Evolutionary conservation across 2,888 invertebrate genomes (phyloP).

Genomic region (Pycnomerus fuliginosus): DNA sequence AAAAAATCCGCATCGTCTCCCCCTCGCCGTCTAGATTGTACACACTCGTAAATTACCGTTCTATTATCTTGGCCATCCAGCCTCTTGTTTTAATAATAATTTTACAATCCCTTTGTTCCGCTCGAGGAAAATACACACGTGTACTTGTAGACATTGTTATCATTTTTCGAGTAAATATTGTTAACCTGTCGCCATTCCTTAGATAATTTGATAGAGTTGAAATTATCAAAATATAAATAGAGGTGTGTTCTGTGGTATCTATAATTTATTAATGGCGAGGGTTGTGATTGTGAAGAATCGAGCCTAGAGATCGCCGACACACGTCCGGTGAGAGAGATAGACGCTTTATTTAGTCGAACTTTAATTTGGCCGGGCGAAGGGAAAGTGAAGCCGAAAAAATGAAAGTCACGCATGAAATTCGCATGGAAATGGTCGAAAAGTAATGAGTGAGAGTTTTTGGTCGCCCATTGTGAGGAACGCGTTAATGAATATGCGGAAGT

Average conservation of each 20-base stretch:
- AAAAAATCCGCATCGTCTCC: no score
- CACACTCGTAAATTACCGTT: no score
- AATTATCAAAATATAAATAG: constrained; percentile 22
- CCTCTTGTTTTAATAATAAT: no score
- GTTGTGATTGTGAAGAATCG: constrained; percentile 3
- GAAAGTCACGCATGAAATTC: constrained; percentile 31
- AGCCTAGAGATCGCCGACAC: constrained; percentile 1
- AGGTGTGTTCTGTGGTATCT: constrained; percentile 19
- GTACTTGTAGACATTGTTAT: no score
- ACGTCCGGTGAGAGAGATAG: no score
- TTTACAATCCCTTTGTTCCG: no score
- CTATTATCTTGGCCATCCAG: no score
- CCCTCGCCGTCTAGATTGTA: no score
- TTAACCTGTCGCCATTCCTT: constrained; percentile 28
- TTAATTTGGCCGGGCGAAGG: constrained; percentile 10
- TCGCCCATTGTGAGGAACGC: neutral
- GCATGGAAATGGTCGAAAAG: constrained; percentile 23
- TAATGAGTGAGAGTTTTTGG: constrained; percentile 25
- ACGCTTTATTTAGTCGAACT: no score
- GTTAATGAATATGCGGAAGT: constrained; percentile 8
- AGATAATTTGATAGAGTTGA: constrained; percentile 17
- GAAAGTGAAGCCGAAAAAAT: constrained; percentile 30
- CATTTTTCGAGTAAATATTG: constrained; percentile 22
- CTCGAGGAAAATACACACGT: no score
- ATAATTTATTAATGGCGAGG: constrained; percentile 5